A percentile compares a stretch with the other conserved stretches of the same genome.
phyloP scores from a whole-genome alignment of 2,888 invertebrate species.

The Bombylius major region DNA sequence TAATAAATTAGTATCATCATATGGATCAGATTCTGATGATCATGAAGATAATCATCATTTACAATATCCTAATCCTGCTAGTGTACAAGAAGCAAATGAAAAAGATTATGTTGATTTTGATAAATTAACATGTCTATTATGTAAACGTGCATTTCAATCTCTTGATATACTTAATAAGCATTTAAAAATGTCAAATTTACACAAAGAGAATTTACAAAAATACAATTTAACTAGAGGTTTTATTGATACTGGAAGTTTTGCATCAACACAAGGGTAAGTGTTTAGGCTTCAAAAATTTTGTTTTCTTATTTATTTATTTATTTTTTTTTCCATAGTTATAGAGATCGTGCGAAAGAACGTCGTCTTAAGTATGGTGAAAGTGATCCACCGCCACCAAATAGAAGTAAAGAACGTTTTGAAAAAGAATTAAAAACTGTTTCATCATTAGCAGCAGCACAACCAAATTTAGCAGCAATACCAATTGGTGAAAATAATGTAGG shows the following conservation, averaged over 20 bases:
- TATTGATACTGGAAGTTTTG: slow-evolving; percentile 9
- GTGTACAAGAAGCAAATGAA: slow-evolving; percentile 45
- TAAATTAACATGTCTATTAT: slow-evolving; percentile 85
- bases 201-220: slow-evolving; percentile 69
- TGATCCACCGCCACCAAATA: slow-evolving; percentile 61
- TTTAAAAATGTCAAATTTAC: slow-evolving; percentile 84
- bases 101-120: slow-evolving; percentile 74
- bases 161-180: slow-evolving; percentile 82
- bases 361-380: slow-evolving; percentile 86
- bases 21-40: slow-evolving; percentile 56
- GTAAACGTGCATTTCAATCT: slow-evolving; percentile 88
- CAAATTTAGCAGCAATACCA: slow-evolving; percentile 31
- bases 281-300: neutral
- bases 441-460: slow-evolving; percentile 29
- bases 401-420: slow-evolving; percentile 58
- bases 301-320: neutral
- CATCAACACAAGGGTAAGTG: slow-evolving; percentile 8
- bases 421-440: slow-evolving; percentile 40
- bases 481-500: slow-evolving; percentile 86
- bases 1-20: slow-evolving; percentile 58
- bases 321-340: slow-evolving; percentile 42
- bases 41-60: slow-evolving; percentile 16
- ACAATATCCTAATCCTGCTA: slow-evolving; percentile 3
- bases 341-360: slow-evolving; percentile 93
- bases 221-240: slow-evolving; percentile 32